phyloP scores from a whole-genome alignment of 2,797 vertebrate species.

The Pangasius djambal region DNA sequence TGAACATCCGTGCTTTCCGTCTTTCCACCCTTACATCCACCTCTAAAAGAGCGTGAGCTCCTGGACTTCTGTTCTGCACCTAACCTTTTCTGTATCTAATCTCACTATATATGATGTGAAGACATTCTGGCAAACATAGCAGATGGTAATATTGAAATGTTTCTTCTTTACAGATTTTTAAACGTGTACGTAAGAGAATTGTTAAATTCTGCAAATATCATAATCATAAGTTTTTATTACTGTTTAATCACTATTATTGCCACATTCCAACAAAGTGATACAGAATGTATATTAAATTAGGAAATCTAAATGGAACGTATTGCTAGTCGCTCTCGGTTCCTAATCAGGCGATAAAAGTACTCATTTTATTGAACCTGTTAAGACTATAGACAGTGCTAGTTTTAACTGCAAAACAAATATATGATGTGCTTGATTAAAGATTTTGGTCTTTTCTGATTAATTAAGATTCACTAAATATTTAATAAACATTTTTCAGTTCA shows the following conservation, averaged over 20 bases:
- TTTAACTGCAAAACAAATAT: background rate
- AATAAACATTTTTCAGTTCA: background rate
- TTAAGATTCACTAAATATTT: background rate
- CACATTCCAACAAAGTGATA: background rate
- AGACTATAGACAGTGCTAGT: background rate
- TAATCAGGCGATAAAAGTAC: background rate
- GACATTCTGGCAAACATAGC: too few species aligned
- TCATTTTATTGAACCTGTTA: background rate
- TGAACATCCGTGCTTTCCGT: constrained; percentile 22
- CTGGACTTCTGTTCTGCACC: constrained; percentile 10
- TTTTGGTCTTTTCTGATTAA: background rate
- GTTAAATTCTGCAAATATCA: background rate
- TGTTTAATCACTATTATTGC: background rate
- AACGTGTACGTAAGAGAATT: background rate
- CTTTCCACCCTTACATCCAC: constrained; percentile 14
- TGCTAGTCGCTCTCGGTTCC: background rate
- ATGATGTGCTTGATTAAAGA: background rate
- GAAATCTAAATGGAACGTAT: background rate
- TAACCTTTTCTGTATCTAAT: background rate
- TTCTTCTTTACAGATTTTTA: background rate
- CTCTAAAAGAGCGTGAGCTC: background rate
- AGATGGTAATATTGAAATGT: background rate
- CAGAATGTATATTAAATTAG: background rate
- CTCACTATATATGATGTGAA: background rate
- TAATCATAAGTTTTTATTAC: background rate